Evolutionary conservation across 2,113 vertebrate species (phyloP).

Genomic region (Progne subis): DNA sequence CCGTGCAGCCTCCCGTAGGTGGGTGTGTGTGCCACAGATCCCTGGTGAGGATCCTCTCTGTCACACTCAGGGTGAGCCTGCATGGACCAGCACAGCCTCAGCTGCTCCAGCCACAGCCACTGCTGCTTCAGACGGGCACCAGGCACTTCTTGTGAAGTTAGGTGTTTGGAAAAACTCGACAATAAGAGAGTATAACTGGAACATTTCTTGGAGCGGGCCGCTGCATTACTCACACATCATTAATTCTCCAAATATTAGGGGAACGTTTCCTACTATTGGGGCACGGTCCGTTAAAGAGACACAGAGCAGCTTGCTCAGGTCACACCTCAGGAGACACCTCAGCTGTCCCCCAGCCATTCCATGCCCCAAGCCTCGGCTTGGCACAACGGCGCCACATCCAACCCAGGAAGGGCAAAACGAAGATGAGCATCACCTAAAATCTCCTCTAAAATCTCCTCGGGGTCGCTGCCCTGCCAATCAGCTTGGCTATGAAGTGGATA

Average conservation of each 20-base stretch:
- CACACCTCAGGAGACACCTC: background rate
- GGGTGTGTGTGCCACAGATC: background rate
- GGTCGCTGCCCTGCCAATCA: background rate
- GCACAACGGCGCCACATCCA: background rate
- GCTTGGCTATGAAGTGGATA: background rate
- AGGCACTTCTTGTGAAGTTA: background rate
- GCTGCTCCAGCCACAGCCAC: background rate
- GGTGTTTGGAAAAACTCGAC: slow-evolving; percentile 32
- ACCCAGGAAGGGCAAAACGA: background rate
- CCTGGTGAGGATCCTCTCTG: background rate
- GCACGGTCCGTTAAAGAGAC: background rate
- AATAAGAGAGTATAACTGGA: background rate
- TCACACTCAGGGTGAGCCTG: accelerated
- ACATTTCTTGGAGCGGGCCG: slow-evolving; percentile 41
- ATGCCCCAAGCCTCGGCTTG: background rate
- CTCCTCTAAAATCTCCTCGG: background rate
- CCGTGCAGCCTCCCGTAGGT: background rate
- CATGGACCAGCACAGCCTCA: accelerated
- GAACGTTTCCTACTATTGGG: slow-evolving; percentile 27
- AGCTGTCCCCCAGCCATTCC: background rate
- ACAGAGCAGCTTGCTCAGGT: background rate
- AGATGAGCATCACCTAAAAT: background rate
- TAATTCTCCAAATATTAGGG: slow-evolving; percentile 39
- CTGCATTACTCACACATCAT: slow-evolving; percentile 47
- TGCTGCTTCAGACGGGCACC: background rate